Evolutionary conservation across 2,797 vertebrate genomes (phyloP).

Genomic region (Rhodeus uyekii): DNA sequence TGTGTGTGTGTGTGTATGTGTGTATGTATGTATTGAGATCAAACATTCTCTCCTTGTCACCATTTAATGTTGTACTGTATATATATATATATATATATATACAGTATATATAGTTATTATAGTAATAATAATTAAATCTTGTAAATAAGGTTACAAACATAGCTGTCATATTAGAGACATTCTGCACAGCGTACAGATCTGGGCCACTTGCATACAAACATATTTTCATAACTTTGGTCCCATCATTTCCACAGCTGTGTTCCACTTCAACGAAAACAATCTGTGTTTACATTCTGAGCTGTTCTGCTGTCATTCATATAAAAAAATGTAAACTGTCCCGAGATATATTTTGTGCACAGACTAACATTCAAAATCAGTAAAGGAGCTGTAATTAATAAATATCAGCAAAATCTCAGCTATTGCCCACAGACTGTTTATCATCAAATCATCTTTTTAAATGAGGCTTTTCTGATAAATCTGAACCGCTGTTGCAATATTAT

Average conservation of each 20-base stretch:
- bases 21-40: too few species aligned
- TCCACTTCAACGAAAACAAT: background rate
- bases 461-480: too few species aligned
- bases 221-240: constrained; percentile 7
- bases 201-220: background rate
- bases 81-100: too few species aligned
- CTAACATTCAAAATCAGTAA: background rate
- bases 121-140: too few species aligned
- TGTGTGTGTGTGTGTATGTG: too few species aligned
- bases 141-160: too few species aligned
- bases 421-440: background rate
- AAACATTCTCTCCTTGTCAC: background rate
- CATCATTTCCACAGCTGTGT: constrained; percentile 10
- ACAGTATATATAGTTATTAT: too few species aligned
- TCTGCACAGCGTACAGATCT: background rate
- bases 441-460: background rate
- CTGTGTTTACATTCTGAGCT: background rate
- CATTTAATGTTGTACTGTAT: too few species aligned
- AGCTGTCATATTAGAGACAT: too few species aligned
- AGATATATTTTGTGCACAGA: background rate
- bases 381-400: background rate
- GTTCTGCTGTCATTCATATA: background rate
- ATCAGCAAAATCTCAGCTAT: background rate
- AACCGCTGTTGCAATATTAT: too few species aligned
- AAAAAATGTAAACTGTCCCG: background rate